phyloP scores from a whole-genome alignment of 2,113 vertebrate species.

The Equus przewalskii region DNA sequence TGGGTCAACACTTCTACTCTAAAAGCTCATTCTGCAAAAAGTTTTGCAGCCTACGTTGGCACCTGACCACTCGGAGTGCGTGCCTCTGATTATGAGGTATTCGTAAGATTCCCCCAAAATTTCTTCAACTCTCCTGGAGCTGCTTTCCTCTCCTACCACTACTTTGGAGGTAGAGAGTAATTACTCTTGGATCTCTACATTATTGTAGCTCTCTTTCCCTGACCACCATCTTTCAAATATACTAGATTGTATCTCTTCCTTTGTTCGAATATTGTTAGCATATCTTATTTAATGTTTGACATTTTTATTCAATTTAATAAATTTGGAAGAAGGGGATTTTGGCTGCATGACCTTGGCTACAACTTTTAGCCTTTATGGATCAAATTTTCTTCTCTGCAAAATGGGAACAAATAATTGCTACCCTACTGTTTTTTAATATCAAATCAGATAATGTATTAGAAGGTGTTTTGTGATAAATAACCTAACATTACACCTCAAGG shows the following conservation, averaged over 20 bases:
- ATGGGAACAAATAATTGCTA: background rate
- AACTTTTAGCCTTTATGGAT: background rate
- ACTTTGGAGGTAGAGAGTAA: background rate
- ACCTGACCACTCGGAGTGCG: background rate
- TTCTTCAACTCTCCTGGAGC: background rate
- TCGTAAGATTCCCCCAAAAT: background rate
- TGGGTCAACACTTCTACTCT: background rate
- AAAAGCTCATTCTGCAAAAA: background rate
- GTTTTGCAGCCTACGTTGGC: background rate
- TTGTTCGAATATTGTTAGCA: background rate
- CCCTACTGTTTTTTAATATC: background rate
- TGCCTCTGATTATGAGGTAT: background rate
- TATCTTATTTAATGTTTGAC: background rate
- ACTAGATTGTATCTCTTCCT: background rate
- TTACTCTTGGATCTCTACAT: background rate
- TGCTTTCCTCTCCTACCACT: background rate
- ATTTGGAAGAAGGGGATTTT: background rate
- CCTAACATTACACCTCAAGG: background rate
- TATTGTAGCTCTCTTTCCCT: background rate
- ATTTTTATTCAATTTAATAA: background rate
- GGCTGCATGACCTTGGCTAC: background rate
- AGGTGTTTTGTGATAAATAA: background rate
- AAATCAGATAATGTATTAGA: background rate
- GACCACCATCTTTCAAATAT: background rate
- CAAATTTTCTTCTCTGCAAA: conserved; percentile 26